Evolutionary conservation across 2,888 invertebrate species (phyloP).

Genomic region (Volucella bombylans): DNA sequence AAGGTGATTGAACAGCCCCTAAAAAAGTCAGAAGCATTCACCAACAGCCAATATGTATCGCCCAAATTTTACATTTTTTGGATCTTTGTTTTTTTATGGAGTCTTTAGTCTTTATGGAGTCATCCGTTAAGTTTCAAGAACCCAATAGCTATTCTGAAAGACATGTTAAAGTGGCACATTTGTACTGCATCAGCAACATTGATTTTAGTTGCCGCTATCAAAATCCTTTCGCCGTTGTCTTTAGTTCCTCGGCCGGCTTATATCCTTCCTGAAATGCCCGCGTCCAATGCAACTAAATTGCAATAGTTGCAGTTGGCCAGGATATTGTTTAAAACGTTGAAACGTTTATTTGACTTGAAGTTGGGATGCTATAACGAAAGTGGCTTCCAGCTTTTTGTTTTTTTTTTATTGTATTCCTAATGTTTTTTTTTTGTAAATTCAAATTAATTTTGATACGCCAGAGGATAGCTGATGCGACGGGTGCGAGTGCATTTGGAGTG

Average conservation of each 20-base stretch:
- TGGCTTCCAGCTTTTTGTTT: background rate
- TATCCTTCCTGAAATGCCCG: conserved; percentile 17
- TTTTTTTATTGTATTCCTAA: too few species aligned
- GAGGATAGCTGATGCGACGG: background rate
- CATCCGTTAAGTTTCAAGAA: too few species aligned
- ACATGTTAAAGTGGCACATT: too few species aligned
- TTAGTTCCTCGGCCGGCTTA: conserved; percentile 11
- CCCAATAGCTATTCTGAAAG: too few species aligned
- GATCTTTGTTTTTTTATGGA: too few species aligned
- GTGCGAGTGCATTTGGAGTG: conserved; percentile 42
- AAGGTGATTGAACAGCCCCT: too few species aligned
- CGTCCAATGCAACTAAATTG: conserved; percentile 56
- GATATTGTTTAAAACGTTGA: conserved; percentile 51
- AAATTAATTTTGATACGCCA: conserved; percentile 60
- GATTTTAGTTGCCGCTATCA: conserved; percentile 35
- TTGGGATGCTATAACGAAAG: background rate
- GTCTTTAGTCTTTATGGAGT: too few species aligned
- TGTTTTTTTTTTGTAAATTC: conserved; percentile 42
- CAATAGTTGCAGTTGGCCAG: conserved; percentile 55
- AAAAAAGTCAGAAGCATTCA: too few species aligned
- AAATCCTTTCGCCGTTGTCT: conserved; percentile 19
- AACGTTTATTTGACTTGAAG: conserved; percentile 55
- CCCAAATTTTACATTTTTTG: too few species aligned
- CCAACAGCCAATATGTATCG: too few species aligned
- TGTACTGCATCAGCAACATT: too few species aligned